Evolutionary conservation across 2,888 invertebrate genomes (phyloP), one percentile per base, ranked within the genome.

Genomic region (Aromia moschata): DNA sequence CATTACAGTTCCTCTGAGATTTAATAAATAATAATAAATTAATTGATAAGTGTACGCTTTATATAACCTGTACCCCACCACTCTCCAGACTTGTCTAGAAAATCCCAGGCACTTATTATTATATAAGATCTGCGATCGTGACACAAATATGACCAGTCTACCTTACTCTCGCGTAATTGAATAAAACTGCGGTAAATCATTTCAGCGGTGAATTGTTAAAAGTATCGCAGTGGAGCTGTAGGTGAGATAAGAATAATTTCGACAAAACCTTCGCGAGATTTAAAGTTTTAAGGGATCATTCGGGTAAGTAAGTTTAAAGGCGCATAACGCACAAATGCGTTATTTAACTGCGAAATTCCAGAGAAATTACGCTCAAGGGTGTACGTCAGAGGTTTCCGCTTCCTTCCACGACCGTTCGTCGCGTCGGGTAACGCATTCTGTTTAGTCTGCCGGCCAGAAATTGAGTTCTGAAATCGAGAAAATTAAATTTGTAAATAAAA

Each of bases 241-340:
- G n/a, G n/a, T n/a, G n/a, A 41, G 17, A 41, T 41, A 16, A 47
- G n/a, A 5, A 16, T 7, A 12, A 20, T 36, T 12, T 11, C 12
- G 47, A 47, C 30, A 15, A 41, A n/a, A 7, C 40, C 40, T 40
- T 4, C 7, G 18, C 18, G 18, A 51, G 49, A 64, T 45, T 51
- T 62, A 51, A 59, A 59, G 59, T 64, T 59, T 62, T 59, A 59
- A 62, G 57, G 53, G 43, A 59, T 56, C 41, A 53, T 36, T 52
- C 49, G 59, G 60, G 63, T 63, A 63, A 61, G 61, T 53, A 55
- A 60, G 54, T 61, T 64, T 64, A 58, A 51, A 58, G 64, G 56
- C 56, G 52, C 54, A 61, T 64, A 64, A 64, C 64, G 58, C 58
- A 64, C 58, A 61, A 61, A 64, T 56, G n/a, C n/a, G 60, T 58